These are phyloP conservation scores for Trimorus sp. DNA, from an alignment of 2,888 invertebrate genomes.

Conservation along the genomic window DNA sequence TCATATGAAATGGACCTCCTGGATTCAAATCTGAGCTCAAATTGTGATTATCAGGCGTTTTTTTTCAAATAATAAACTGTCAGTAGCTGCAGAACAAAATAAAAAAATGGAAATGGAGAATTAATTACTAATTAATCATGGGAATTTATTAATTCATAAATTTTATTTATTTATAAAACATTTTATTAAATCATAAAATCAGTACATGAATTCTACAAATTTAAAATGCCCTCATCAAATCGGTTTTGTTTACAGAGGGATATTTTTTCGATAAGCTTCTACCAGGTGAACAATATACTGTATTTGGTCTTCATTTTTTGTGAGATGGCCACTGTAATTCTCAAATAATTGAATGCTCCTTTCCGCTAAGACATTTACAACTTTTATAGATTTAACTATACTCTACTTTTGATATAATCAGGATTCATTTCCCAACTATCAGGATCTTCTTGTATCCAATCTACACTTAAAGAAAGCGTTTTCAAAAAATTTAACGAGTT, in stretches of 20 bases:
- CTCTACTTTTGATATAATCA: constrained; percentile 30
- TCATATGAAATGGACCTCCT: constrained; percentile 8
- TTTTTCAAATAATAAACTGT: neutral
- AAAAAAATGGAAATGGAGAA: constrained; percentile 1
- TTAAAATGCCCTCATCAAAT: constrained; percentile 25
- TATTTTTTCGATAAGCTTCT: constrained; percentile 27
- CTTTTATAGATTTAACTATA: constrained; percentile 35
- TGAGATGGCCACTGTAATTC: constrained; percentile 38
- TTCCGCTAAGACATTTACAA: constrained; percentile 38
- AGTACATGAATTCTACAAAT: constrained; percentile 6
- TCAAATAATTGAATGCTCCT: constrained; percentile 35
- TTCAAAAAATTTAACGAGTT: constrained; percentile 20
- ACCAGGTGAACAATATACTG: constrained; percentile 33
- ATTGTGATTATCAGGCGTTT: neutral
- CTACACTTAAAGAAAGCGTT: constrained; percentile 13
- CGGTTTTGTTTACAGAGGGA: constrained; percentile 20
- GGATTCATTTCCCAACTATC: constrained; percentile 17
- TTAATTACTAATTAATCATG: constrained; percentile 2
- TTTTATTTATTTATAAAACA: neutral
- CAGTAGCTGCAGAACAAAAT: neutral
- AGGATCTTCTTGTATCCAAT: constrained; percentile 20
- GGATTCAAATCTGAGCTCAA: constrained; percentile 10
- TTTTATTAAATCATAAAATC: neutral
- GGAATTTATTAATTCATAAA: neutral
- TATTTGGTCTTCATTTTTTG: constrained; percentile 38